Percentiles rank a stretch among this genome's conserved stretches.
phyloP scores from a whole-genome alignment of 2,113 vertebrate species.

The Erpornis zantholeuca region DNA sequence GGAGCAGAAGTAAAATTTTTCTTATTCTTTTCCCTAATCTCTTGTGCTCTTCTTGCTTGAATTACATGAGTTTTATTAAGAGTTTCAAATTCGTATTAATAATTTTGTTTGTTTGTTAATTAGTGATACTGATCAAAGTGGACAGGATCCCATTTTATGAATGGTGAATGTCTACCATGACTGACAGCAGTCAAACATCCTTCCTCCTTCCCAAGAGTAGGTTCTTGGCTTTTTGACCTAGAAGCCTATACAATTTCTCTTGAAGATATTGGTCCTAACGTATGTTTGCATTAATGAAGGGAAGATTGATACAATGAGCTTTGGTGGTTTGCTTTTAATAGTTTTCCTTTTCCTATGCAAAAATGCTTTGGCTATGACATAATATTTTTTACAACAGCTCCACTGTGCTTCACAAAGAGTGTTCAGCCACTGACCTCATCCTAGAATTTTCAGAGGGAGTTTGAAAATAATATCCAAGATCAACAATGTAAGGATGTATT shows the following conservation, averaged over 20 bases:
- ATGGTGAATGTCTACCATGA: neutral
- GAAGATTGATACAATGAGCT: neutral
- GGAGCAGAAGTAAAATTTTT: neutral
- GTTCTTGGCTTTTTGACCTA: neutral
- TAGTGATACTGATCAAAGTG: neutral
- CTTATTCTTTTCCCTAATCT: neutral
- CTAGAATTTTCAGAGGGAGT: neutral
- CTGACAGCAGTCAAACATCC: neutral
- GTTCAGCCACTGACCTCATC: neutral
- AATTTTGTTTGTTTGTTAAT: neutral
- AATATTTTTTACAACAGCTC: neutral
- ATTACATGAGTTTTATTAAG: neutral
- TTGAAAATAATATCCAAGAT: neutral
- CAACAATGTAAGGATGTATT: neutral
- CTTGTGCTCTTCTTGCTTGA: neutral
- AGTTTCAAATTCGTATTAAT: neutral
- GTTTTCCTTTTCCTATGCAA: neutral
- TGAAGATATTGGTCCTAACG: neutral
- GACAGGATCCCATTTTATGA: neutral
- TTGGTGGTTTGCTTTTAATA: neutral
- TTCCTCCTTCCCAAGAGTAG: neutral
- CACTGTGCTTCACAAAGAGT: neutral
- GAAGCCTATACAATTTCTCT: neutral
- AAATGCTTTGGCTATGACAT: neutral
- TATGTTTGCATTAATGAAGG: neutral